Base-by-base conservation (phyloP, 2,888 invertebrate species). In the Chymomyza caudatula region DNA sequence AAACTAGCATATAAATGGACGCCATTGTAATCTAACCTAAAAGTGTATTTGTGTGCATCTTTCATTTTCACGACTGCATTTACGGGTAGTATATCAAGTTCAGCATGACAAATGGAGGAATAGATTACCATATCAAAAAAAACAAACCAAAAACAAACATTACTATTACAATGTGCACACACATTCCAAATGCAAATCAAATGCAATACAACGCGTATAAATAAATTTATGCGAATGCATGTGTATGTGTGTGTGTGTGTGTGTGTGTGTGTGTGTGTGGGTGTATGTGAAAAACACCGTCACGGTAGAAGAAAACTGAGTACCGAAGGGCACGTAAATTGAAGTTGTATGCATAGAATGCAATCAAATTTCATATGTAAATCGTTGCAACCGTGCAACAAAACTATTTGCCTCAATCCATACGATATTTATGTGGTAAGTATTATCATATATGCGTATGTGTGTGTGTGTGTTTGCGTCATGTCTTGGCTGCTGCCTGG, bases 111-210 rank as follows among this genome's bases (percentile, higher is more conserved):
- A 42, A 57, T 54, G 23, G 47, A 62, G 63, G 19, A 19, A 44
- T 37, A 19, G 49, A 47, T 52, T 51, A 29, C 29, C 37, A 58
- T 59, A 52, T 44, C 42, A 17, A 5, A 52, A 51, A 37, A 29
- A 43, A 52, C 22, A 15, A 44, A 13, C 11, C 29, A 53, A 58
- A 55, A 67, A 67, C 23, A 52, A 23, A 22, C 25, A 53, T 63
- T 25, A 51, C 56, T 6, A 47, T 15, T 47, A n/a, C n/a, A n/a
- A n/a, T n/a, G n/a, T 15, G 20, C 37, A 17, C 44, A 42, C 49
- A 65, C 22, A 17, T 17, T 37, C 4, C 11, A 60, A 58, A 68
- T 71, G 61, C 59, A 65, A 70, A 73, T 53, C 53, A 37, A 60
- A 69, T 63, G 58, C 60, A 65, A 57, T 23, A 20, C 25, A 42